Conservation (phyloP, 1,140 invertebrate species). For the Heterodera carotae region DNA sequence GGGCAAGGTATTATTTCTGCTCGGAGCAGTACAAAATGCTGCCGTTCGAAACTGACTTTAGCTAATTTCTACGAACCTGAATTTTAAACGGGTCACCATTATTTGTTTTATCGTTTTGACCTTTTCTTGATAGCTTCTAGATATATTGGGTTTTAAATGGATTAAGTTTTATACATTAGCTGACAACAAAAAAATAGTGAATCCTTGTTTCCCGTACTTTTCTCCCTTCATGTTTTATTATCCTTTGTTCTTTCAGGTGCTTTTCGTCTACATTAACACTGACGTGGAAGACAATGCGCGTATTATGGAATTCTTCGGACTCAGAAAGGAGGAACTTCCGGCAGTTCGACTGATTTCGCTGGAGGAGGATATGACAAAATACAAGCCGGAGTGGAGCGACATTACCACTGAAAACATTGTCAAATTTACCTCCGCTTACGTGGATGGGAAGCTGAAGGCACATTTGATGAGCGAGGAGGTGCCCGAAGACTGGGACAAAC, state of each 20-base stretch:
- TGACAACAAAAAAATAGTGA: no score
- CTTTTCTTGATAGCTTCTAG: no score
- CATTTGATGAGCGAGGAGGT: conserved; percentile 90
- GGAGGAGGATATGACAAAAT: conserved; percentile 96
- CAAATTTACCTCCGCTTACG: conserved; percentile 82
- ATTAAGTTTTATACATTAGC: no score
- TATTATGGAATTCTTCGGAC: conserved; percentile 97
- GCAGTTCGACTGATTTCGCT: conserved; percentile 87
- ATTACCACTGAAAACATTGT: conserved; percentile 75
- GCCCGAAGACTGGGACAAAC: conserved; percentile 94
- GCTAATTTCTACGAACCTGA: no score
- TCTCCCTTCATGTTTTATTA: no score
- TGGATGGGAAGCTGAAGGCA: conserved; percentile 85
- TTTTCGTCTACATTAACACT: conserved; percentile 92
- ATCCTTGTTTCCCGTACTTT: no score
- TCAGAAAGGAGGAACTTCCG: conserved; percentile 83
- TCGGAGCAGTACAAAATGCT: no score
- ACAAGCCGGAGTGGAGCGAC: conserved; percentile 82
- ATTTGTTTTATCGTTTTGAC: no score
- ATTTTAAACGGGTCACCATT: no score
- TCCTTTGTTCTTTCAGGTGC: conserved; percentile 68
- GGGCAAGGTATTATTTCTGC: conserved; percentile 51
- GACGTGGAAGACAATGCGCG: conserved; percentile 92
- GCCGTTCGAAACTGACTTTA: no score
- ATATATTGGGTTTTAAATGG: no score